Conservation (phyloP, 2,888 invertebrate genomes). For the Pseudococcus viburni region DNA sequence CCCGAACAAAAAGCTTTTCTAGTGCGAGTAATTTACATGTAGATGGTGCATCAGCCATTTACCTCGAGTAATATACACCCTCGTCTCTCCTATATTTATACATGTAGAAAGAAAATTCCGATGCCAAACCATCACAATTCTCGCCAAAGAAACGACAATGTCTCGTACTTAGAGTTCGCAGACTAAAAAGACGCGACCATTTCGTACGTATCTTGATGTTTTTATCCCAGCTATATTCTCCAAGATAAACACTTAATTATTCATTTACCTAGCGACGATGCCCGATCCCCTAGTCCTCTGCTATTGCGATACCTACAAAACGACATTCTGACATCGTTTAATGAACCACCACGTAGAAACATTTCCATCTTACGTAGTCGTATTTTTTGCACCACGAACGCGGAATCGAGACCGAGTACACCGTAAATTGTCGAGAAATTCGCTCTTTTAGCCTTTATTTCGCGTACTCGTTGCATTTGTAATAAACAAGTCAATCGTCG, state of each 20-base stretch:
- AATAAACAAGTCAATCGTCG: slow-evolving; percentile 4
- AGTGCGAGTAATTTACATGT: slow-evolving; percentile 5
- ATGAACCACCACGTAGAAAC: neutral
- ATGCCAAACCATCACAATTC: neutral
- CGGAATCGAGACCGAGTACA: too few species aligned
- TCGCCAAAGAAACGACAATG: neutral
- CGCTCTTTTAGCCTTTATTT: neutral
- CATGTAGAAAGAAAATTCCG: slow-evolving; percentile 8
- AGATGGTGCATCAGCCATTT: neutral
- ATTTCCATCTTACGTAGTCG: neutral
- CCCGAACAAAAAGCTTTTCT: neutral
- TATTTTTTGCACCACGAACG: neutral
- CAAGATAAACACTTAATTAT: slow-evolving; percentile 32
- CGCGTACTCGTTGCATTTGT: neutral
- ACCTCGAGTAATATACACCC: neutral
- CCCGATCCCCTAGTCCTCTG: neutral
- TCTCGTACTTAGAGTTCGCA: neutral
- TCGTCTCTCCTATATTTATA: neutral
- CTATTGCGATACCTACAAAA: neutral
- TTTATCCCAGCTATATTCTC: neutral
- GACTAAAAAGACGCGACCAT: neutral
- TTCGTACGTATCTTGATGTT: neutral
- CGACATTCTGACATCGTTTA: slow-evolving; percentile 37
- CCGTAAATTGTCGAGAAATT: slow-evolving; percentile 19
- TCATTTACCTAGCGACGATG: slow-evolving; percentile 10